These are phyloP conservation scores for Hypotaenidia philippensis DNA, from an alignment of 2,797 vertebrate species.

Conservation along the genomic window DNA sequence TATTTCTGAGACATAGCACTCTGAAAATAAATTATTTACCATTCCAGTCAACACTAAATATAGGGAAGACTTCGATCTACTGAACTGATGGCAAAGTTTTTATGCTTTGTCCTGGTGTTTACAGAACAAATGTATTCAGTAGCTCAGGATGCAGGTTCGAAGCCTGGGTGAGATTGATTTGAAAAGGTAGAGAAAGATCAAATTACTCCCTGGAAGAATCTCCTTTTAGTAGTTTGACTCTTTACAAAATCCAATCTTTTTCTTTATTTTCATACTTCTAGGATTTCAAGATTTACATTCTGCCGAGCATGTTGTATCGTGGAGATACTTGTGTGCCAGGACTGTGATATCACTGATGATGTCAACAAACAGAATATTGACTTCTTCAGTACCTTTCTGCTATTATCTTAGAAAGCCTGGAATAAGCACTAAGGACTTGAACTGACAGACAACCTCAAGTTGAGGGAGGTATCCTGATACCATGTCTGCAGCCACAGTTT, in stretches of 20 bases:
- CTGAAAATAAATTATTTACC: conserved; percentile 21
- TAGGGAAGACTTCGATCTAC: not conserved
- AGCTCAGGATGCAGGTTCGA: not conserved
- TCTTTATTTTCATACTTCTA: rapidly evolving
- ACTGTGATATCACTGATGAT: not conserved
- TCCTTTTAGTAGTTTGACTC: not conserved
- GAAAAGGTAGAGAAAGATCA: not conserved
- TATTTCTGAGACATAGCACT: conserved; percentile 14
- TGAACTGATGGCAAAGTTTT: not conserved
- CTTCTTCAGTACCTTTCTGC: not conserved
- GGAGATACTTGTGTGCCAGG: not conserved
- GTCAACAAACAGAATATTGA: not conserved
- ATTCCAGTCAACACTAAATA: not conserved
- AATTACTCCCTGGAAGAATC: not conserved
- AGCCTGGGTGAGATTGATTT: not conserved
- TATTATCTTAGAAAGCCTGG: not conserved
- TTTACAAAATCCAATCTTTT: not conserved
- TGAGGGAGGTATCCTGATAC: not conserved
- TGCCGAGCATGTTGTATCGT: rapidly evolving
- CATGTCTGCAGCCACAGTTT: not conserved
- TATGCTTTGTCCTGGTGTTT: not conserved
- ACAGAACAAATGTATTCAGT: not conserved
- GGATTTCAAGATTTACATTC: not conserved
- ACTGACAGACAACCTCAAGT: not conserved
- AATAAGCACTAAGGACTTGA: not conserved